A percentile compares a stretch with the other conserved stretches of the same genome.
These are phyloP conservation scores for Chalcis sispes DNA, from an alignment of 2,888 invertebrate genomes.

Conservation along the genomic window DNA sequence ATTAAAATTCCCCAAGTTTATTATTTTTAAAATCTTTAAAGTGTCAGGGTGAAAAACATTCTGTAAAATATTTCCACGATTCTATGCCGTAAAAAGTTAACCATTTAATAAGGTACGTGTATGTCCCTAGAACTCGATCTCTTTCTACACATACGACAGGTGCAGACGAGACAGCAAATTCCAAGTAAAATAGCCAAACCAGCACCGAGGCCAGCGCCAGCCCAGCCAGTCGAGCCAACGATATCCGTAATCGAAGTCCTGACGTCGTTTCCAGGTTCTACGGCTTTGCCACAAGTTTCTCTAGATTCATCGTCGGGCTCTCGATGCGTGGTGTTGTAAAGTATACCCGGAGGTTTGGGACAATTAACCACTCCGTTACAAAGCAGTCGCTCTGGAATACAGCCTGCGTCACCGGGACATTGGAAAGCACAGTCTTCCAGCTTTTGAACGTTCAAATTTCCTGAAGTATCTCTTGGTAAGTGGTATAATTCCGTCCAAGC, in stretches of 20 bases:
- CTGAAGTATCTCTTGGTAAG: constrained; percentile 89
- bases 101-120: constrained; percentile 80
- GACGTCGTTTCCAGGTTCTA: constrained; percentile 65
- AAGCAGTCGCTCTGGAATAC: constrained; percentile 88
- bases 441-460: constrained; percentile 86
- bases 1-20: not conserved
- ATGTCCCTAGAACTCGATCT: constrained; percentile 80
- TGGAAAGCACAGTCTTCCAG: constrained; percentile 89
- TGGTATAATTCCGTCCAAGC: constrained; percentile 94
- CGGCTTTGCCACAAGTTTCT: constrained; percentile 81
- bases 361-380: constrained; percentile 94
- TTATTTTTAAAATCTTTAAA: not conserved
- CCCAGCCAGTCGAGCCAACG: constrained; percentile 78
- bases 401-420: constrained; percentile 90
- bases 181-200: constrained; percentile 79
- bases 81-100: too few species aligned
- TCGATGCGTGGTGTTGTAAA: constrained; percentile 65
- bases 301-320: constrained; percentile 86
- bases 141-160: constrained; percentile 81
- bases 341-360: constrained; percentile 79
- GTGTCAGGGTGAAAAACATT: not conserved
- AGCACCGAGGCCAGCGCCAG: constrained; percentile 81
- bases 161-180: constrained; percentile 78
- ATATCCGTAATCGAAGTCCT: constrained; percentile 28
- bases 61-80: not conserved